Conservation (phyloP, 2,113 vertebrate genomes). For the Erythrocercus mccallii region DNA sequence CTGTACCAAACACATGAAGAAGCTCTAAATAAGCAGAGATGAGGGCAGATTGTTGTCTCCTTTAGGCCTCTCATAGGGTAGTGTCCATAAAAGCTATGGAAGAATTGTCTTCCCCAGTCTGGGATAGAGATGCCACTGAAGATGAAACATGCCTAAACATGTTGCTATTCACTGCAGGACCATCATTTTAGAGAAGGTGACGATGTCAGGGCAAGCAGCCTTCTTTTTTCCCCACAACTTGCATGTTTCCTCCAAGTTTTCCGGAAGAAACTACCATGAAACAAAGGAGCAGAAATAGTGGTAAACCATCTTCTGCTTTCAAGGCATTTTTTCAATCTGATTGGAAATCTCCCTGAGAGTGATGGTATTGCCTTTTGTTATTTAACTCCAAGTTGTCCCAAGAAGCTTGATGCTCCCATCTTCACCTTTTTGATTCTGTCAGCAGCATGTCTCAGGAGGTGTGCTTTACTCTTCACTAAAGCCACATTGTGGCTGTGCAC, state of each 20-base stretch:
- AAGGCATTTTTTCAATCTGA: neutral
- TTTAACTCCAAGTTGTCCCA: neutral
- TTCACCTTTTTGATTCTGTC: neutral
- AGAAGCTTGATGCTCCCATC: neutral
- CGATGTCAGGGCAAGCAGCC: neutral
- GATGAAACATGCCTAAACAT: neutral
- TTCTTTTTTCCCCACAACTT: neutral
- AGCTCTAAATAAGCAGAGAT: neutral
- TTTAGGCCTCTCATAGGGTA: neutral
- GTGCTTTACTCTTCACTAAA: neutral
- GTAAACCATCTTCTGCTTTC: neutral
- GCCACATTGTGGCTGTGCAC: neutral
- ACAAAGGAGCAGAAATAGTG: neutral
- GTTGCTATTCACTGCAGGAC: neutral
- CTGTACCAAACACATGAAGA: neutral
- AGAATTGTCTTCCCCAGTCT: neutral
- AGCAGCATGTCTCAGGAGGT: neutral
- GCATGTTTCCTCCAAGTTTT: neutral
- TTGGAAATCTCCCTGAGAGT: neutral
- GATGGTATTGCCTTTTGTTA: neutral
- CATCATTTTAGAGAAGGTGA: neutral
- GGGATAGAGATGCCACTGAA: neutral
- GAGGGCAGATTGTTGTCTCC: neutral
- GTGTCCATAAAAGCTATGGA: neutral
- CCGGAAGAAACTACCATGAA: neutral